These are phyloP conservation scores for Thymelicus lineola DNA, from an alignment of 2,888 invertebrate species.

Conservation along the genomic window DNA sequence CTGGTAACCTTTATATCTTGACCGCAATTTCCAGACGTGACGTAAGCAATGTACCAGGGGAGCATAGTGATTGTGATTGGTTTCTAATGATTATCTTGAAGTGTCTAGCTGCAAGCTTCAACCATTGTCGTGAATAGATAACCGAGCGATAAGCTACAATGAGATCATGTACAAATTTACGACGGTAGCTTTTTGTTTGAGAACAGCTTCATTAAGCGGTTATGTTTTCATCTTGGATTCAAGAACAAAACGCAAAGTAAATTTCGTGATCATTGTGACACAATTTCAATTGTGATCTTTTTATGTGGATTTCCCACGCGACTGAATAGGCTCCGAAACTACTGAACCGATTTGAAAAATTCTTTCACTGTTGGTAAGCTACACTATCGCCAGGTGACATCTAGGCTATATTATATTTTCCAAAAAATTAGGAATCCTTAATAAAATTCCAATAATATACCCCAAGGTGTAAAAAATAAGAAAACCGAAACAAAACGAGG, in stretches of 20 bases:
- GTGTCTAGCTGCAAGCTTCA: constrained; percentile 41
- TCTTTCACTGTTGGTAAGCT: too few species aligned
- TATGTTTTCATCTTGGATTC: constrained; percentile 26
- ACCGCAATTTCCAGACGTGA: constrained; percentile 25
- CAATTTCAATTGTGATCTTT: too few species aligned
- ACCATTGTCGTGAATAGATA: constrained; percentile 46
- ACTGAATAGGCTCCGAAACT: too few species aligned
- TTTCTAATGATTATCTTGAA: constrained; percentile 54
- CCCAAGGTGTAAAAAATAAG: too few species aligned
- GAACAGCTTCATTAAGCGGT: constrained; percentile 28
- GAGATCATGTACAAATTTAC: constrained; percentile 48
- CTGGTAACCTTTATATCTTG: constrained; percentile 25
- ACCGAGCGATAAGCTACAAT: constrained; percentile 43
- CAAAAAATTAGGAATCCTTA: too few species aligned
- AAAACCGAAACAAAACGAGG: too few species aligned
- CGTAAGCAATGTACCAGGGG: constrained; percentile 32
- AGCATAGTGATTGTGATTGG: constrained; percentile 59
- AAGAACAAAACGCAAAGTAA: neutral
- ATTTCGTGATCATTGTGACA: too few species aligned
- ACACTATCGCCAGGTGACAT: too few species aligned
- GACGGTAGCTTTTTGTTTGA: constrained; percentile 31
- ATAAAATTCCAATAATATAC: too few species aligned
- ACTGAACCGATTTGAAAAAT: too few species aligned
- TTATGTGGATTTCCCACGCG: too few species aligned
- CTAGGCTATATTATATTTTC: too few species aligned